Base-by-base conservation (phyloP, 2,888 invertebrate genomes). In the Pterostichus madidus region DNA sequence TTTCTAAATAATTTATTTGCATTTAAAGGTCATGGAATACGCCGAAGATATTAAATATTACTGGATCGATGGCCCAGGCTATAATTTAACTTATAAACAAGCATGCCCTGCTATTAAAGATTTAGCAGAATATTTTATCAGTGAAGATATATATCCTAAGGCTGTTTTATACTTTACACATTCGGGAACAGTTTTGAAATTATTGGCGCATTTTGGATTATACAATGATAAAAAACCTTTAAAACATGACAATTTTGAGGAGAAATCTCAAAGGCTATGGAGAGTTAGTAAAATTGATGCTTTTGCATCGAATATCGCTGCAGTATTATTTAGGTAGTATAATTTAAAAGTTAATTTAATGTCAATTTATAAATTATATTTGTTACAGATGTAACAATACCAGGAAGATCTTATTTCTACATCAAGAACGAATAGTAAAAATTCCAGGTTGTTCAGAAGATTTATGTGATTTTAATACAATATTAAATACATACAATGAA, bases 61-160 rank as follows among this genome's bases (percentile, higher is more conserved):
- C 88, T 96, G 95, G 95, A 90, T 93, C 84, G 96, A 96, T 88
- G 96, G 97, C 5, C 96, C 96, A 87, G 96, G 95, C 10, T 92
- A 93, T 87, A 91, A 93, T 84, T 88, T 97, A 79, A 95, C 95
- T 1, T 93, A 94, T 87, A 91, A 93, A 85, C 95, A 95, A 89
- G 96, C 96, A 0, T 97, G 97, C 88, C 91, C 94, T 84, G 92
- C 94, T 15, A 91, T 96, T 80, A 92, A 91, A 83, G 93, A 96
- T 87, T 92, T 96, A 91, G 92, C 96, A 85, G 90, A 93, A 44
- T 92, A 92, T 88, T 93, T 96, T 80, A 35, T 8, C 10, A 77
- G 68, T 31, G 71, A 76, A 11, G 35, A 80, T 24, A 46, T 46
- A n/a, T 24, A 83, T 68, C 83, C 79, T 13, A 83, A 77, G 59